Conservation (phyloP, 92 coral and sea anemone species). For the Epizoanthus stellaris region DNA sequence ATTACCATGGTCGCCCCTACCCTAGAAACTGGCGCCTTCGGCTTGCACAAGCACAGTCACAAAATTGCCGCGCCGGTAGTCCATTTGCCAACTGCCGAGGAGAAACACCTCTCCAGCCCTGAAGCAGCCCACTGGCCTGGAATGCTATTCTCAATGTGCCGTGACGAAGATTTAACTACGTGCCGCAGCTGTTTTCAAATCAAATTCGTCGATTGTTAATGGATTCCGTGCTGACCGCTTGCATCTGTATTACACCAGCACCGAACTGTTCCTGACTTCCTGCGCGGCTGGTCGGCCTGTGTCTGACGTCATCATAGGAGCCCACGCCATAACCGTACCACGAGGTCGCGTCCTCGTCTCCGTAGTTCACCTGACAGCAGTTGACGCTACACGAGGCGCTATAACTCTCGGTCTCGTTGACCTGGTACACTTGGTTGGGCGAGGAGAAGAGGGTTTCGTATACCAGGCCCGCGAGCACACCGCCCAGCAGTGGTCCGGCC, state of each 20-base stretch:
- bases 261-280: background rate
- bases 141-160: no score
- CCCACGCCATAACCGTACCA: slow-evolving; percentile 41
- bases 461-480: slow-evolving; percentile 41
- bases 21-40: no score
- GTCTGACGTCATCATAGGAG: slow-evolving; percentile 28
- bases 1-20: no score
- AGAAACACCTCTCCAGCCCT: no score
- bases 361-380: slow-evolving; percentile 48
- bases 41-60: no score
- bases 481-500: slow-evolving; percentile 45
- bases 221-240: slow-evolving; percentile 27
- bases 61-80: no score
- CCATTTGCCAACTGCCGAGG: no score
- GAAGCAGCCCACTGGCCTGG: no score
- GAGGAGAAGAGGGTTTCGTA: slow-evolving; percentile 30
- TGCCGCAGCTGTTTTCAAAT: background rate
- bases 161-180: no score
- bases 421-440: background rate
- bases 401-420: background rate
- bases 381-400: slow-evolving; percentile 4
- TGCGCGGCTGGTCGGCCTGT: slow-evolving; percentile 14
- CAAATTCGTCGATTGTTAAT: background rate
- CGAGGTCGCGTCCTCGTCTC: slow-evolving; percentile 44
- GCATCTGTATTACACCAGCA: slow-evolving; percentile 30